A percentile compares a stretch with the other conserved stretches of the same genome.
phyloP scores from a whole-genome alignment of 2,888 invertebrate genomes.

The Mythimna lalbum region DNA sequence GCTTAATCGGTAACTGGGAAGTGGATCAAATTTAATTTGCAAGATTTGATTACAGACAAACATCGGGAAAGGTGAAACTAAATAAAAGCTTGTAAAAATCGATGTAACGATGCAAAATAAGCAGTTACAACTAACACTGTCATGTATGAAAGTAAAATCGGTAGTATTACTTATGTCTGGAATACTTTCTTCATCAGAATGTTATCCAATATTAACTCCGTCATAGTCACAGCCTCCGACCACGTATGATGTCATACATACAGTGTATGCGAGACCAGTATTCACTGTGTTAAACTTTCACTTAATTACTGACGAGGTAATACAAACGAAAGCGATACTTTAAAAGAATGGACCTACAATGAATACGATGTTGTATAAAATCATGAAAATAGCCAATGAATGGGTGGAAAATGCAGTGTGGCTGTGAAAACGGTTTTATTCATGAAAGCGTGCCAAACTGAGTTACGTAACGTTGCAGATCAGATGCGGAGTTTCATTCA shows the following conservation, averaged over 20 bases:
- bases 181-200: conserved; percentile 25
- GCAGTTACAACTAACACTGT: neutral
- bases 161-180: conserved; percentile 3
- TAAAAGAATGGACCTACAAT: conserved; percentile 22
- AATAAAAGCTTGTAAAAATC: too few species aligned
- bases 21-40: too few species aligned
- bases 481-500: conserved; percentile 83
- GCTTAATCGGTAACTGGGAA: too few species aligned
- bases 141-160: conserved; percentile 2
- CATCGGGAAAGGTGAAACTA: too few species aligned
- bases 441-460: conserved; percentile 76
- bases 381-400: conserved; percentile 56
- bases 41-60: too few species aligned
- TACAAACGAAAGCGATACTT: conserved; percentile 48
- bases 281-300: conserved; percentile 53
- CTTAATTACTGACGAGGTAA: conserved; percentile 42
- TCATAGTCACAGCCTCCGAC: conserved; percentile 20
- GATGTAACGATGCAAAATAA: conserved; percentile 20
- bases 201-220: conserved; percentile 40
- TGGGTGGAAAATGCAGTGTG: conserved; percentile 52
- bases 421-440: conserved; percentile 52
- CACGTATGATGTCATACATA: conserved; percentile 48
- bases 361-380: conserved; percentile 29
- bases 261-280: conserved; percentile 41
- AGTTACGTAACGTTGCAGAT: conserved; percentile 84